Evolutionary conservation across 2,113 vertebrate species (phyloP).

Genomic region (Gymnocephalus cernua): DNA sequence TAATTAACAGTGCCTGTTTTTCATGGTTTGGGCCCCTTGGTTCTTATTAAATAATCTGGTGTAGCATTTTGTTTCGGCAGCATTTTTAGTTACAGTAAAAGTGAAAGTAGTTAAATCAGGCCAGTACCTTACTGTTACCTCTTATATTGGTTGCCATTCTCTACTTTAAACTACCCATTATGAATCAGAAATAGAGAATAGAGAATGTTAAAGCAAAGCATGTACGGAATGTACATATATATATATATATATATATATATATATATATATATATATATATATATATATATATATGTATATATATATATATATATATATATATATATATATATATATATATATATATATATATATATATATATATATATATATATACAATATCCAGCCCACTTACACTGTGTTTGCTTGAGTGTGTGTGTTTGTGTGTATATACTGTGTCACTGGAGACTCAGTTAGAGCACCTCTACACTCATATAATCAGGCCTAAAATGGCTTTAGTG

Average conservation of each 20-base stretch:
- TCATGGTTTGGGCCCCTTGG: background rate
- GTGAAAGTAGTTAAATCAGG: background rate
- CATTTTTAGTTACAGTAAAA: background rate
- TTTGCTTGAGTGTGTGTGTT: constrained; percentile 26
- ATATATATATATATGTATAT: too few relatives aligned
- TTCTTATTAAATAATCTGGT: background rate
- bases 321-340: too few relatives aligned
- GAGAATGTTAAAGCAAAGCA: background rate
- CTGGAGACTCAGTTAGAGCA: constrained; percentile 9
- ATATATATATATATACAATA: too few relatives aligned
- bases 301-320: too few relatives aligned
- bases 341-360: too few relatives aligned
- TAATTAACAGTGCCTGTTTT: background rate
- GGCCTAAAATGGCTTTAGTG: constrained; percentile 27
- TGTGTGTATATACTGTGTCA: background rate
- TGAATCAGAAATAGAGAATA: background rate
- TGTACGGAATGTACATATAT: too few relatives aligned
- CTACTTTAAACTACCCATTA: background rate
- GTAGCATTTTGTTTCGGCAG: background rate
- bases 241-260: too few relatives aligned
- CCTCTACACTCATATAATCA: constrained; percentile 14
- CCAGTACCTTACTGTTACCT: background rate
- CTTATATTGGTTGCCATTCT: background rate
- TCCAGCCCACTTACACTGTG: constrained; percentile 60
- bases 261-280: too few relatives aligned